A percentile compares a stretch with the other conserved stretches of the same genome.
Conservation (phyloP, 2,888 invertebrate species). For the Noctua fimbriata region DNA sequence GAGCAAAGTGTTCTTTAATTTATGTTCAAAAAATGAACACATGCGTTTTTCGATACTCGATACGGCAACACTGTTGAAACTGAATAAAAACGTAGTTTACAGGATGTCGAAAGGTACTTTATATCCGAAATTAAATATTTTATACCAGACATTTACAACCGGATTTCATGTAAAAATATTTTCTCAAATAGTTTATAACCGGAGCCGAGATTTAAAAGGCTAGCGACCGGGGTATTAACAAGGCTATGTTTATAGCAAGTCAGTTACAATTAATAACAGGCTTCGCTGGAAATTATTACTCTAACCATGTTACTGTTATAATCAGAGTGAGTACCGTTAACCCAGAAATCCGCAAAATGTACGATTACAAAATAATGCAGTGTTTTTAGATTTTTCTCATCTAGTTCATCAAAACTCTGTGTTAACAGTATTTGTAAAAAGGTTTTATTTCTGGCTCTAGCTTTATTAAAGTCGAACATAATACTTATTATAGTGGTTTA, state of each 20-base stretch:
- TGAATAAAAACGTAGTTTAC: background rate
- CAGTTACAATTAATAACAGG: constrained; percentile 47
- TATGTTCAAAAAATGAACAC: background rate
- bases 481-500: background rate
- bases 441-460: background rate
- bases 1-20: background rate
- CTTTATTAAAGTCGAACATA: background rate
- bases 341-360: background rate
- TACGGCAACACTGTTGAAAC: background rate
- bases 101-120: background rate
- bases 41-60: background rate
- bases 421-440: background rate
- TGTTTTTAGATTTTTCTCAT: background rate
- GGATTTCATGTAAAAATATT: constrained; percentile 8
- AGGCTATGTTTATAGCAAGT: constrained; percentile 36
- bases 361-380: background rate
- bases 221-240: constrained; percentile 27
- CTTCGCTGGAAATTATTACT: constrained; percentile 41
- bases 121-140: background rate
- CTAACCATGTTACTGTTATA: constrained; percentile 23
- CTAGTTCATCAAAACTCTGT: too few species aligned
- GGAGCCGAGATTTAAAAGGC: background rate
- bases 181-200: constrained; percentile 13
- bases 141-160: too few species aligned
- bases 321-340: constrained; percentile 22